Conservation (phyloP, 2,113 vertebrate genomes). For the Oryzias woworae region DNA sequence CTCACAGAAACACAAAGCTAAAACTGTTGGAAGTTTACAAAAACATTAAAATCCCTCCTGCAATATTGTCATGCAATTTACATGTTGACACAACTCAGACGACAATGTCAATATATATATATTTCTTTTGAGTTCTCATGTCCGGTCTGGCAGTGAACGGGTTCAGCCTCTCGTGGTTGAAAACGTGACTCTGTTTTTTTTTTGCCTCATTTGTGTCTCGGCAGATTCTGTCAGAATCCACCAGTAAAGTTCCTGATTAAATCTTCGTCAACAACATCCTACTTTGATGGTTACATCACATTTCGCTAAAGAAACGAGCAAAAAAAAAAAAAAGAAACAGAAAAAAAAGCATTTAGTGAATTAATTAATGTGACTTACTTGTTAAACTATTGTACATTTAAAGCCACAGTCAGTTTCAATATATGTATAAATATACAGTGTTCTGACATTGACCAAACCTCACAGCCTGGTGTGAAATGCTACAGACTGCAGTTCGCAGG, state of each 20-base stretch:
- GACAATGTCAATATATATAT: conserved; percentile 46
- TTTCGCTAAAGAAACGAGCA: conserved; percentile 74
- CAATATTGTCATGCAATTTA: conserved; percentile 81
- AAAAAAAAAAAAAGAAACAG: background rate
- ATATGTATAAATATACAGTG: conserved; percentile 67
- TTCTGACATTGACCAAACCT: conserved; percentile 61
- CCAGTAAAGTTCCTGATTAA: conserved; percentile 38
- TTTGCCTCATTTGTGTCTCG: conserved; percentile 18
- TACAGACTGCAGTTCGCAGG: conserved; percentile 68
- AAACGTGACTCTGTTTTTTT: conserved; percentile 36
- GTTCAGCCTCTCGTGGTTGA: conserved; percentile 44
- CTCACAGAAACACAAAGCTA: conserved; percentile 74
- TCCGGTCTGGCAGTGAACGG: conserved; percentile 68
- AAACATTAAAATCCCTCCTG: conserved; percentile 75
- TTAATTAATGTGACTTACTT: conserved; percentile 58
- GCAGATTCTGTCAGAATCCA: conserved; percentile 46
- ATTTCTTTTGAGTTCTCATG: conserved; percentile 50
- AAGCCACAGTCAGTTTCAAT: conserved; percentile 59
- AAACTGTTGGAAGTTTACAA: conserved; percentile 73
- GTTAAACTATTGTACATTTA: conserved; percentile 61
- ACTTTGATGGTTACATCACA: conserved; percentile 69
- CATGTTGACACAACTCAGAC: conserved; percentile 72
- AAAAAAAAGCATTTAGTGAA: conserved; percentile 51
- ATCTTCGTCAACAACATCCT: conserved; percentile 58
- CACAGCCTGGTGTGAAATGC: conserved; percentile 66